These are phyloP conservation scores for Ernsta delagoae DNA, from an alignment of 2,888 invertebrate species.

Conservation along the genomic window DNA sequence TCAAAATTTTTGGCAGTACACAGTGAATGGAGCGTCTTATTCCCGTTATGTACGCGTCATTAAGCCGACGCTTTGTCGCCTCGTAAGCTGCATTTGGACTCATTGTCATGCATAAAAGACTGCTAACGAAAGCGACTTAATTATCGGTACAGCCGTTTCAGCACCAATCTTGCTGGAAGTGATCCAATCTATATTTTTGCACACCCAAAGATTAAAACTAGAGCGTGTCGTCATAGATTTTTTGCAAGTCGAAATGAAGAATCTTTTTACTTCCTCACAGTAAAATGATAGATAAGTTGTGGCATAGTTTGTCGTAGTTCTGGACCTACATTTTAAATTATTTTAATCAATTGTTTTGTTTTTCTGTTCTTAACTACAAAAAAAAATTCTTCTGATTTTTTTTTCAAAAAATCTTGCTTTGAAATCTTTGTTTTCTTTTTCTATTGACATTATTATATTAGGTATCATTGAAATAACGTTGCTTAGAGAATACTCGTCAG, in stretches of 20 bases:
- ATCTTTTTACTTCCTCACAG: no score
- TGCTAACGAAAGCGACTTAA: slow-evolving; percentile 37
- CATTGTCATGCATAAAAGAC: slow-evolving; percentile 36
- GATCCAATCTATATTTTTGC: slow-evolving; percentile 29
- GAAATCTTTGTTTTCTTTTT: no score
- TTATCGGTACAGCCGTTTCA: slow-evolving; percentile 32
- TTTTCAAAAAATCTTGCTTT: no score
- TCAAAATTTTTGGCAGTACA: slow-evolving; percentile 55
- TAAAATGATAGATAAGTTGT: no score
- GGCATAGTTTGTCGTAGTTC: no score
- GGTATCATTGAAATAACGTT: not conserved
- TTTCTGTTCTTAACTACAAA: no score
- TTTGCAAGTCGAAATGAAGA: not conserved
- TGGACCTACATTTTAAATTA: no score
- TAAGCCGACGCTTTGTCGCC: slow-evolving; percentile 68
- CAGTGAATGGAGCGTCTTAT: slow-evolving; percentile 64
- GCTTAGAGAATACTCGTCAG: not conserved
- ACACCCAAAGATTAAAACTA: slow-evolving; percentile 12
- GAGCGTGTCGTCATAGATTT: not conserved
- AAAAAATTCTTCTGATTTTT: no score
- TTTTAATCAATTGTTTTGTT: no score
- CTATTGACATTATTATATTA: no score
- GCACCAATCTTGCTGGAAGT: slow-evolving; percentile 23
- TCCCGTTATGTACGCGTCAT: slow-evolving; percentile 73
- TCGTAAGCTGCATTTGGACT: slow-evolving; percentile 36